Percentiles rank a stretch among this genome's conserved stretches.
Evolutionary conservation across 2,113 vertebrate genomes (phyloP).

Genomic region (Muscicapa adusta): DNA sequence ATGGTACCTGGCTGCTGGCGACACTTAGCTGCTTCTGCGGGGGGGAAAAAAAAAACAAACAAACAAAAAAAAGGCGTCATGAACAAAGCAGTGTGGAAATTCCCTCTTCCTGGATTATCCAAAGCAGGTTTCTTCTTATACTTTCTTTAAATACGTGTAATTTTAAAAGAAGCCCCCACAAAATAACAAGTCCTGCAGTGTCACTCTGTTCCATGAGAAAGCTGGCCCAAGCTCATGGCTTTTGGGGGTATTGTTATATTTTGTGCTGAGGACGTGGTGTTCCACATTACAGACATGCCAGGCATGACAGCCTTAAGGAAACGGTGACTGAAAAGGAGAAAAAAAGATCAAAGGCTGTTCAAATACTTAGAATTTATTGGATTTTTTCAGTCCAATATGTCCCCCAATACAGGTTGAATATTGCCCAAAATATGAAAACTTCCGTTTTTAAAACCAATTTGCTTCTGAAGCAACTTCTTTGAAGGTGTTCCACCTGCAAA

Average conservation of each 20-base stretch:
- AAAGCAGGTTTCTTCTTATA: not conserved
- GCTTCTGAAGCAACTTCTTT: not conserved
- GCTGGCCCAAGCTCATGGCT: not conserved
- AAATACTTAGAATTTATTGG: not conserved
- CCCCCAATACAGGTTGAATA: not conserved
- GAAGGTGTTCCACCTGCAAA: not conserved
- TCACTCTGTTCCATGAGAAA: not conserved
- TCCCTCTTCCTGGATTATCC: not conserved
- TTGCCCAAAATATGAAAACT: not conserved
- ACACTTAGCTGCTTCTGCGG: not conserved
- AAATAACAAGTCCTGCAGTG: not conserved
- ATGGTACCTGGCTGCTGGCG: not conserved
- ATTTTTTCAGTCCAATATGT: not conserved
- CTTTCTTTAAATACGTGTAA: not conserved
- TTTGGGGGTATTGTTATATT: not conserved
- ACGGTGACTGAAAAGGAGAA: not conserved
- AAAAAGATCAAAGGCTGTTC: not conserved
- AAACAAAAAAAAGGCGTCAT: not conserved
- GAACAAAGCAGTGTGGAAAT: not conserved
- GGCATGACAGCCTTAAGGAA: not conserved
- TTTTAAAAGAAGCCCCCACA: accelerated
- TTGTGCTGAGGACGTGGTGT: not conserved
- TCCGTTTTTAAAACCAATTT: not conserved
- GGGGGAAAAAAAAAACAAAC: not conserved
- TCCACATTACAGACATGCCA: not conserved